Evolutionary conservation across 92 coral and sea anemone genomes (phyloP).

Genomic region (Parazoanthus atlanticus): DNA sequence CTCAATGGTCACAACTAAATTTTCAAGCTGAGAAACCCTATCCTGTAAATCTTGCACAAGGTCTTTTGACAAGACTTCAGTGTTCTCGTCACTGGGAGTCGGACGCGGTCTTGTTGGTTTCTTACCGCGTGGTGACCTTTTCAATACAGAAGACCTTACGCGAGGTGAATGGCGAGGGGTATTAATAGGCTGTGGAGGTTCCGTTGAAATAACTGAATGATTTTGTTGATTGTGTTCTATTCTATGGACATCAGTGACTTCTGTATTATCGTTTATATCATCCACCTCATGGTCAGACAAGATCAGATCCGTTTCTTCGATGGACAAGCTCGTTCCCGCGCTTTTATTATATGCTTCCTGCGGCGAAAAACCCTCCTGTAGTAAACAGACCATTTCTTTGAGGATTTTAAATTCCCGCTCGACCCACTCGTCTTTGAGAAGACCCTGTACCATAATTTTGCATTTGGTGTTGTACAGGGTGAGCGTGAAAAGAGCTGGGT

Average conservation of each 20-base stretch:
- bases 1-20: not conserved
- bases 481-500: not conserved
- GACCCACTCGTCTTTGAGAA: not conserved
- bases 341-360: not conserved
- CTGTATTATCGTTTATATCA: too few relatives aligned
- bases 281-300: not conserved
- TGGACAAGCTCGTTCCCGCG: not conserved
- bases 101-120: not conserved
- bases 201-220: not conserved
- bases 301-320: not conserved
- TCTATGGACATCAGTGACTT: not conserved
- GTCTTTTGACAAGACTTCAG: not conserved
- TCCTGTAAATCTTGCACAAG: not conserved
- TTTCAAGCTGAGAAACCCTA: not conserved
- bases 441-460: not conserved
- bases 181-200: not conserved
- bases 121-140: not conserved
- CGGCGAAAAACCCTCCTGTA: not conserved
- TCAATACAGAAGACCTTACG: not conserved
- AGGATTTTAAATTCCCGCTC: not conserved
- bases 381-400: not conserved
- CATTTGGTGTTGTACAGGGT: not conserved
- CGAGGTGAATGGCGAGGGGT: not conserved
- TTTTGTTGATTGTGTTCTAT: not conserved
- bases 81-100: not conserved